A percentile compares a stretch with the other conserved stretches of the same genome.
Conservation (phyloP, 1,140 invertebrate genomes). For the Drosophila nannoptera region DNA sequence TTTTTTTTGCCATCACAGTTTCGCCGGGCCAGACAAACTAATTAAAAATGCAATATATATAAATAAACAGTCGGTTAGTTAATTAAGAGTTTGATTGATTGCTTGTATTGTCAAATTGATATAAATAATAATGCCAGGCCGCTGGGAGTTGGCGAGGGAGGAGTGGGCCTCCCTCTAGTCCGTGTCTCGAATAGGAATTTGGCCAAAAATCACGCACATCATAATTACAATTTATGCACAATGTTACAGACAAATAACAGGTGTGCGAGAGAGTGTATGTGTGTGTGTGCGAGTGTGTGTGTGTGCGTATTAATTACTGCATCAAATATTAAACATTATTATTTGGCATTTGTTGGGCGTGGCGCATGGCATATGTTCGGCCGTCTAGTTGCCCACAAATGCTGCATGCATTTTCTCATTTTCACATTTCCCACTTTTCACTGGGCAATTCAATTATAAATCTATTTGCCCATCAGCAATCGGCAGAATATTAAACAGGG, state of each 20-base stretch:
- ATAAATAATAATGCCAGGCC: conserved; percentile 48
- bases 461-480: conserved; percentile 38
- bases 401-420: conserved; percentile 26
- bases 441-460: conserved; percentile 60
- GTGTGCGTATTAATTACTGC: conserved; percentile 58
- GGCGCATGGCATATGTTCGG: conserved; percentile 3
- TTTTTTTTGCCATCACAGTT: too few species aligned
- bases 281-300: conserved; percentile 30
- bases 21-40: conserved; percentile 45
- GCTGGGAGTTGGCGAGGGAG: too few species aligned
- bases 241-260: neutral
- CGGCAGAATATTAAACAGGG: neutral
- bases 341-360: conserved; percentile 32
- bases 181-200: conserved; percentile 34
- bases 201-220: conserved; percentile 69
- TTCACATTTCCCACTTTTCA: conserved; percentile 19
- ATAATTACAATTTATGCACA: conserved; percentile 65
- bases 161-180: neutral
- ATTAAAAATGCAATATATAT: conserved; percentile 67
- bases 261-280: neutral
- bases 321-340: conserved; percentile 63
- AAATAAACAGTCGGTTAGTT: conserved; percentile 64
- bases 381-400: neutral
- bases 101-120: conserved; percentile 53
- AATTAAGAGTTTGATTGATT: conserved; percentile 77